Evolutionary conservation across 92 coral and sea anemone species (phyloP), one percentile per base, ranked within the genome.

Genomic region (Porites rus): DNA sequence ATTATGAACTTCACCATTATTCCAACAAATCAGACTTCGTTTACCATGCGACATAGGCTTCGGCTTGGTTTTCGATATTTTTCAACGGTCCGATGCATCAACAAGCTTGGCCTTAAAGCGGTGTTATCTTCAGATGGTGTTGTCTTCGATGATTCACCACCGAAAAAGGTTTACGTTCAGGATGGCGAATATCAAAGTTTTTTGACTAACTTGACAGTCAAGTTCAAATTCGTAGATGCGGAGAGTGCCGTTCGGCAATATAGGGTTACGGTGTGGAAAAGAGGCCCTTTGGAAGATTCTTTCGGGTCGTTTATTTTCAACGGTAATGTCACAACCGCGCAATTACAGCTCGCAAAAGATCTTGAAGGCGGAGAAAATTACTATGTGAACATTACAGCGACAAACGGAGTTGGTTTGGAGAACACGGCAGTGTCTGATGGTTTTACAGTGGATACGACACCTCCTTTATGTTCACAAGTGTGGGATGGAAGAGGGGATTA

Each of bases 31-130:
- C 89, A 85, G 70, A 93, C 85, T 8, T 82, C 88, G 21, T 95
- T 87, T 65, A 74, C 88, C 10, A 62, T 83, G 20, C 22, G 22
- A 4, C 65, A 88, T 11, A 72, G 64, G 31, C 93, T 94, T 58
- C 91, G 78, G 65, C 87, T 79, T 56, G 98, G 99, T 28, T 74
- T 75, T 62, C 94, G 95, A 24, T 97, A 97, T 77, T 97, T 97
- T 88, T 97, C 99, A 38, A 97, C 99, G 0, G 96, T 97, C 12
- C 75, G 79, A 56, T 97, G 99, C 86, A 81, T 58, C 13, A 97
- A 97, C 86, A 89, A 90, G 53, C 97, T 91, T 54, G 99, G 98
- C 65, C 90, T 95, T 28, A 84, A 90, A 70, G 72, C 92, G 7
- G 25, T 88, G n/a, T 66, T 96, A 21, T 71, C 86, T 25, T 91